These are phyloP conservation scores for Drosophila monieri DNA, from an alignment of 2,888 invertebrate species.

Conservation along the genomic window DNA sequence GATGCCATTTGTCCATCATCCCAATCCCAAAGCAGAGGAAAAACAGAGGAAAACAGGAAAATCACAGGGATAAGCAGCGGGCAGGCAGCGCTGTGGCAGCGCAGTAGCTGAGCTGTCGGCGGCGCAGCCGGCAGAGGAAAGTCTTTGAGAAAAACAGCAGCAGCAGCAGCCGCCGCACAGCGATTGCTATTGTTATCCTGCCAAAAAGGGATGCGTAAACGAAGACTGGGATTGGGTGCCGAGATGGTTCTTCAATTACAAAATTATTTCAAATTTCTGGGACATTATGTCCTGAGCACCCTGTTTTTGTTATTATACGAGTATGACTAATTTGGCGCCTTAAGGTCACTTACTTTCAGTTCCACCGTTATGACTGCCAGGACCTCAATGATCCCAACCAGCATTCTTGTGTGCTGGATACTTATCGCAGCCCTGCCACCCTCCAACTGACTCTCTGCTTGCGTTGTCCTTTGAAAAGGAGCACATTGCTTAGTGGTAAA, in stretches of 20 bases:
- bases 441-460: slow-evolving; percentile 28
- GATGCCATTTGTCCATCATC: slow-evolving; percentile 58
- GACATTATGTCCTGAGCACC: slow-evolving; percentile 35
- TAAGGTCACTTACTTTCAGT: slow-evolving; percentile 40
- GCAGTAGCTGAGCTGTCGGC: slow-evolving; percentile 30
- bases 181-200: slow-evolving; percentile 59
- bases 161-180: slow-evolving; percentile 14
- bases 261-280: slow-evolving; percentile 30
- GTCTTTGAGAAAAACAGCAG: slow-evolving; percentile 21
- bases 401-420: slow-evolving; percentile 34
- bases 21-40: slow-evolving; percentile 21
- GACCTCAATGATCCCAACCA: slow-evolving; percentile 73
- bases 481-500: slow-evolving; percentile 69
- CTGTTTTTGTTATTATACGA: slow-evolving; percentile 34
- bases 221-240: not conserved
- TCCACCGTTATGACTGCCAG: slow-evolving; percentile 71
- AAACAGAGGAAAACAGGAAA: slow-evolving; percentile 18
- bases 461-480: slow-evolving; percentile 62
- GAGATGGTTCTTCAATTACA: slow-evolving; percentile 15
- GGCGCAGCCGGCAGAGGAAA: slow-evolving; percentile 5
- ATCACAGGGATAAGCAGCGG: slow-evolving; percentile 9
- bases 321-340: slow-evolving; percentile 58
- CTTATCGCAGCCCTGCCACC: slow-evolving; percentile 4
- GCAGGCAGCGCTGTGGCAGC: slow-evolving; percentile 25
- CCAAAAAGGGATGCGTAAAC: slow-evolving; percentile 43